Conservation (phyloP, 2,113 vertebrate genomes). For the Brachyistius frenatus region DNA sequence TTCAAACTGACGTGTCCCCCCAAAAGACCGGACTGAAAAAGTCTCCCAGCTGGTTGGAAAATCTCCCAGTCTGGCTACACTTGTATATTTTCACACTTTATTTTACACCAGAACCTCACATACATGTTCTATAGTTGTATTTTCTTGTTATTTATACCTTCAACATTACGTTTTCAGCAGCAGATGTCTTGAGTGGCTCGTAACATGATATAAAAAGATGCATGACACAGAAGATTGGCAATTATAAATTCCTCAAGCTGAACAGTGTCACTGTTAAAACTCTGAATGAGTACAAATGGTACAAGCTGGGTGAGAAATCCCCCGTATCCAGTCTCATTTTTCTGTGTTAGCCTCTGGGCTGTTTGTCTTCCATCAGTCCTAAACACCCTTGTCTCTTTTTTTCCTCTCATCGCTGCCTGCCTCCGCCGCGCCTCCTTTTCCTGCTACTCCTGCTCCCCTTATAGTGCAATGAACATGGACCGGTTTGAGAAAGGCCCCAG, state of each 20-base stretch:
- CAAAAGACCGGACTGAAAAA: no score
- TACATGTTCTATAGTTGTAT: neutral
- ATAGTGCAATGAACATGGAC: conserved; percentile 98
- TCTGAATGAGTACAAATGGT: conserved; percentile 46
- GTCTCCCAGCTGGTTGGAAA: neutral
- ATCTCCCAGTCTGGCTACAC: neutral
- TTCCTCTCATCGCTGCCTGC: neutral
- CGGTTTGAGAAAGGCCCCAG: conserved; percentile 96
- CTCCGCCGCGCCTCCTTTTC: neutral
- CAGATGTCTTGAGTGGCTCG: conserved; percentile 23
- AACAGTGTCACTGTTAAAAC: conserved; percentile 2
- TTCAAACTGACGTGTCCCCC: no score
- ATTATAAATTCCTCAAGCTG: conserved; percentile 42
- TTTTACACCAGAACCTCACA: neutral
- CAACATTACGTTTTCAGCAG: conserved; percentile 4
- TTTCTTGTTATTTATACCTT: neutral
- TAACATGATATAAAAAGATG: conserved; percentile 35
- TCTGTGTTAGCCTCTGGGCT: conserved; percentile 35
- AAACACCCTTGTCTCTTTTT: conserved; percentile 11
- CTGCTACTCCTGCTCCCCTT: conserved; percentile 15
- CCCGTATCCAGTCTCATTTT: conserved; percentile 47
- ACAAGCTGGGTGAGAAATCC: conserved; percentile 46
- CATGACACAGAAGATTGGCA: conserved; percentile 37
- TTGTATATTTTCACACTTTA: no score
- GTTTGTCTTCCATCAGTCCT: conserved; percentile 39